Evolutionary conservation across 2,888 invertebrate species (phyloP).

Genomic region (Euphydryas editha): DNA sequence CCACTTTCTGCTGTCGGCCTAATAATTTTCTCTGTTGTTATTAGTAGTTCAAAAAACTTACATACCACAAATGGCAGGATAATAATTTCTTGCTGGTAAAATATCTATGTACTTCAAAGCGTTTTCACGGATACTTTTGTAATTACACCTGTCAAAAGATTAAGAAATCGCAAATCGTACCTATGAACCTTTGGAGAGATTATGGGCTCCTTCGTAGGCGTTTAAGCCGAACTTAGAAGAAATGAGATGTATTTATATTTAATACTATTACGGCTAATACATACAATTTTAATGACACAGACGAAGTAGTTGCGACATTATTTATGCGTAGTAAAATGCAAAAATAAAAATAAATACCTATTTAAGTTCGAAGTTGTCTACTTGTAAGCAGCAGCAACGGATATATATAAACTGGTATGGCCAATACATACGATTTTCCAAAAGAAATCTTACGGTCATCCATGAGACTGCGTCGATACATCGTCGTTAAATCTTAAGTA

Average conservation of each 20-base stretch:
- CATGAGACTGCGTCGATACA: not conserved
- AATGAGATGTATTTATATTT: not conserved
- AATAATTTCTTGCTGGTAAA: not conserved
- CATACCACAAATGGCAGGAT: not conserved
- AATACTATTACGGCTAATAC: constrained; percentile 1
- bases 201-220: not conserved
- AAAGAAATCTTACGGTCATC: not conserved
- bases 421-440: constrained; percentile 9
- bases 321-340: constrained; percentile 7
- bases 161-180: constrained; percentile 8
- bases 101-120: not conserved
- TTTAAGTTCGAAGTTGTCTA: constrained; percentile 12
- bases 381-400: constrained; percentile 18
- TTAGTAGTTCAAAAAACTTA: not conserved
- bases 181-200: not conserved
- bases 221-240: not conserved
- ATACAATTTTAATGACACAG: not conserved
- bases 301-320: not conserved
- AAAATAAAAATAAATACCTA: constrained; percentile 21
- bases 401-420: constrained; percentile 7
- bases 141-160: not conserved
- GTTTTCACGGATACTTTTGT: not conserved
- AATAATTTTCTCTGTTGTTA: not conserved
- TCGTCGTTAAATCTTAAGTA: not conserved
- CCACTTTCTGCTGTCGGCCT: not conserved